Base-by-base conservation (phyloP, 1,140 invertebrate genomes). In the Hyposmocoma kahamanoa region DNA sequence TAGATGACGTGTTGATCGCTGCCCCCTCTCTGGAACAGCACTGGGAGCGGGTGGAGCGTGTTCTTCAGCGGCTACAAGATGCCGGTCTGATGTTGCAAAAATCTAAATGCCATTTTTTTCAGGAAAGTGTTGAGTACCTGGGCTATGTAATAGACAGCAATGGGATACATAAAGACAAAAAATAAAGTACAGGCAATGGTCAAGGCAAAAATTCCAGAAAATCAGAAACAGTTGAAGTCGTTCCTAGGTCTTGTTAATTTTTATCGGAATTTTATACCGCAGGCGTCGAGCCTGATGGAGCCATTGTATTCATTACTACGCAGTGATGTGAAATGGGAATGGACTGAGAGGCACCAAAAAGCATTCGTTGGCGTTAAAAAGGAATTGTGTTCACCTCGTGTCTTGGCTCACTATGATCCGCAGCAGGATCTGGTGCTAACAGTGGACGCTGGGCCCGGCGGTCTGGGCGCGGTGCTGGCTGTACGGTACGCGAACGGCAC, bases 191-290 rank as follows among this genome's bases (percentile, higher is more conserved):
- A 34, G 13, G 32, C 32, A n/a, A 34, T 34, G n/a, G n/a, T n/a
- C n/a, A n/a, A n/a, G n/a, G n/a, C n/a, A n/a, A n/a, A n/a, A n/a
- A n/a, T n/a, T n/a, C n/a, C n/a, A n/a, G n/a, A n/a, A n/a, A n/a
- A n/a, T n/a, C n/a, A n/a, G n/a, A n/a, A n/a, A n/a, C n/a, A 47
- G 15, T 2, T 47, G 4, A 47, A 36, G 22, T 3, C 19, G 4
- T 47, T 47, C 38, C 21, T 47, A n/a, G 34, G 45, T 11, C 2
- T 47, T 1, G 22, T 38, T 3, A 47, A 47, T 22, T 47, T 36
- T 47, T 47, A 47, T 22, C 45, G 45, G 21, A 36, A 20, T 21
- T 47, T 47, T 17, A n/a, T 47, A 13, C 45, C 45, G 1, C 19
- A 47, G 4, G 34, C 34, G 9, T 47, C 45, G 1, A 38, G 3